phyloP scores from a whole-genome alignment of 2,113 vertebrate species.

The Tursiops truncatus region DNA sequence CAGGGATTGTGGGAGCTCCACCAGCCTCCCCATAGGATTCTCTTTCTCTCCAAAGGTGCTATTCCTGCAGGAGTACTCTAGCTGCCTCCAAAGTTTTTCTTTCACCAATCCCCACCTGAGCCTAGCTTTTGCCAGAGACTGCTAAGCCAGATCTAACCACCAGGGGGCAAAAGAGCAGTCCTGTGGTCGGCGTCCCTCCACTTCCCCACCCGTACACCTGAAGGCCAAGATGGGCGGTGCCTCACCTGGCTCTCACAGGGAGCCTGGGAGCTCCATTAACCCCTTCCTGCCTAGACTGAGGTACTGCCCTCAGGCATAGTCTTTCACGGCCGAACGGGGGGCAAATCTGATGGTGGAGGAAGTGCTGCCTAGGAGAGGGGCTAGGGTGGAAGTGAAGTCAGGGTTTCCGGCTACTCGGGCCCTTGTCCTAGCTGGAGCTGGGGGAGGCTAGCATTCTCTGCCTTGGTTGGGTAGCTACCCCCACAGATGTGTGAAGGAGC shows the following conservation, averaged over 20 bases:
- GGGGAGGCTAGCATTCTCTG: background rate
- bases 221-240: conserved; percentile 54
- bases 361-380: background rate
- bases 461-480: background rate
- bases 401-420: background rate
- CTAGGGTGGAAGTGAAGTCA: background rate
- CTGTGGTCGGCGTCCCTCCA: background rate
- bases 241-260: conserved; percentile 46
- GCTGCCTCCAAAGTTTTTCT: background rate
- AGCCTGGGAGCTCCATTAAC: conserved; percentile 47
- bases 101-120: background rate
- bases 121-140: background rate
- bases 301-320: background rate
- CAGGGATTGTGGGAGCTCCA: background rate
- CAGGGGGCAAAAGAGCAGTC: conserved; percentile 63
- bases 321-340: background rate
- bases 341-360: background rate
- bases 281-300: conserved; percentile 5
- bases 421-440: background rate
- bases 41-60: background rate
- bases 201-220: conserved; percentile 14
- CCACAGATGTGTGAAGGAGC: background rate
- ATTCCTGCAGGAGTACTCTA: background rate
- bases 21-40: background rate
- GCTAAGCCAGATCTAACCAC: conserved; percentile 58